These are phyloP conservation scores for Peromyscus nudipes DNA, from an alignment of 2,797 vertebrate species.

Conservation along the genomic window DNA sequence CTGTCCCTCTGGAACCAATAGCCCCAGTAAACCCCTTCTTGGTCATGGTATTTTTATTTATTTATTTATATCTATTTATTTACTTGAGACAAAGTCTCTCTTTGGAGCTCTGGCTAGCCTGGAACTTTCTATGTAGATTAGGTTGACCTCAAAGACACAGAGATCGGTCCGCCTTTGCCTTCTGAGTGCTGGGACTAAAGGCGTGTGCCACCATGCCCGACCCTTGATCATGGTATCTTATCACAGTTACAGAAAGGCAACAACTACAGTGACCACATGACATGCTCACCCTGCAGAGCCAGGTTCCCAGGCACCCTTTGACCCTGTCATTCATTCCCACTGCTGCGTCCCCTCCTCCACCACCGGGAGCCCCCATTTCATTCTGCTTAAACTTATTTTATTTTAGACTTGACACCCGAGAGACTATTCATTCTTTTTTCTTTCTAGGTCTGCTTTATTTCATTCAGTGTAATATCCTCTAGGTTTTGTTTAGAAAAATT, in stretches of 20 bases:
- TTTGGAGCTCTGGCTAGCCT: not conserved
- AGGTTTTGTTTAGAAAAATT: not conserved
- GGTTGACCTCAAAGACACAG: not conserved
- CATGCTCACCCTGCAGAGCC: not conserved
- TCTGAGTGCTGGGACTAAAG: not conserved
- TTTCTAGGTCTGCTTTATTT: not conserved
- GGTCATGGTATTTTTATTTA: not conserved
- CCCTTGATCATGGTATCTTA: not conserved
- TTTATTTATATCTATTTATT: not conserved
- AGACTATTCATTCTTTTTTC: not conserved
- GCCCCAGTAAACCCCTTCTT: not conserved
- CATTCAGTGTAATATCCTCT: not conserved
- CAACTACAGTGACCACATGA: not conserved
- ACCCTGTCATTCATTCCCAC: not conserved
- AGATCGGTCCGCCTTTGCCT: not conserved
- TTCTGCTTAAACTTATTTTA: not conserved
- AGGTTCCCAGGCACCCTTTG: not conserved
- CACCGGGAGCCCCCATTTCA: not conserved
- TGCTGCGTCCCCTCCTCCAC: rapidly evolving
- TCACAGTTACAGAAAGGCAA: not conserved
- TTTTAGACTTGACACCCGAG: not conserved
- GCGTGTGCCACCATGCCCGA: not conserved
- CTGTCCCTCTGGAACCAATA: not conserved
- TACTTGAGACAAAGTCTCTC: not conserved
- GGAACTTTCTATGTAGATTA: not conserved